phyloP scores from a whole-genome alignment of 2,888 invertebrate genomes.

The Cremastinae sp. region DNA sequence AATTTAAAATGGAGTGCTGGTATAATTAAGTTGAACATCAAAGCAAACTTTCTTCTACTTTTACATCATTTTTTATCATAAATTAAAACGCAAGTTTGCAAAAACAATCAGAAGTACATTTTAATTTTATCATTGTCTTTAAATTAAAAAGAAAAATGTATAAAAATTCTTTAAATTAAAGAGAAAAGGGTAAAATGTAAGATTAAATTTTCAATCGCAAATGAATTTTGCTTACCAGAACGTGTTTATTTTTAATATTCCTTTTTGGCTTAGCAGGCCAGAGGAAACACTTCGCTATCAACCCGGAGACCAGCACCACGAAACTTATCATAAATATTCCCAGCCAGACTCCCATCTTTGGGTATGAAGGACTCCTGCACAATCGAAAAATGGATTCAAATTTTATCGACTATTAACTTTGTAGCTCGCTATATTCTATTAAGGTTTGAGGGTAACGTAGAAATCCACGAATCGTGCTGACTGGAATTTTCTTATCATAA shows the following conservation, averaged over 20 bases:
- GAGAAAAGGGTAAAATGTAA: conserved; percentile 2
- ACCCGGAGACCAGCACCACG: conserved; percentile 45
- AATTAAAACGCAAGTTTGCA: too few relatives aligned
- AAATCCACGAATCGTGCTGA: too few relatives aligned
- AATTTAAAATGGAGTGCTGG: too few relatives aligned
- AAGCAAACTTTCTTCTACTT: too few relatives aligned
- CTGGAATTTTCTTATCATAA: too few relatives aligned
- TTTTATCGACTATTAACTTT: neutral
- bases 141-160: neutral
- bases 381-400: neutral
- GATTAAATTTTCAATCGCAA: conserved; percentile 15
- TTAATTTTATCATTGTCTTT: too few relatives aligned
- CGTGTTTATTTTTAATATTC: conserved; percentile 52
- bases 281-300: conserved; percentile 41
- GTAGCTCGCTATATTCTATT: too few relatives aligned
- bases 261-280: conserved; percentile 53
- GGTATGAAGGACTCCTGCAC: conserved; percentile 17
- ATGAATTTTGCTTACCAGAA: conserved; percentile 67
- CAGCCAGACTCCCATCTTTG: conserved; percentile 51
- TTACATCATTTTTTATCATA: too few relatives aligned
- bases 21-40: too few relatives aligned
- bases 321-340: conserved; percentile 49
- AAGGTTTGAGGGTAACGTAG: too few relatives aligned
- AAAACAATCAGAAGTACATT: too few relatives aligned
- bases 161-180: neutral